Evolutionary conservation across 2,113 vertebrate genomes (phyloP).

Genomic region (Spermophilus dauricus): DNA sequence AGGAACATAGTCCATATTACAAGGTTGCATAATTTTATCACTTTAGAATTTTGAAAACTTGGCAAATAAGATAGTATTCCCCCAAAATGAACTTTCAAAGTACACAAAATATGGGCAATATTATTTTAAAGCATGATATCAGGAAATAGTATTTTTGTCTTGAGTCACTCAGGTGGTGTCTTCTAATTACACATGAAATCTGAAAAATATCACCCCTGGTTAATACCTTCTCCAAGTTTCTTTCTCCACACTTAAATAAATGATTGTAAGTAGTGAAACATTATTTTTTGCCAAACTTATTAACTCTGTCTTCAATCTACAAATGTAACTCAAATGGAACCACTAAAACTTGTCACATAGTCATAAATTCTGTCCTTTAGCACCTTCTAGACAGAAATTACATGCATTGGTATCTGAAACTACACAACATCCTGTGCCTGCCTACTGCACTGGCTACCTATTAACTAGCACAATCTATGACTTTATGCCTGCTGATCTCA

Average conservation of each 20-base stretch:
- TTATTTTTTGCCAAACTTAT: neutral
- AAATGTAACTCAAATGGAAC: neutral
- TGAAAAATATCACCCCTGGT: neutral
- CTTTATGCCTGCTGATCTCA: too few relatives aligned
- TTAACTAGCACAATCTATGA: neutral
- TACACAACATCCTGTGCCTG: neutral
- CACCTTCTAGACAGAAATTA: neutral
- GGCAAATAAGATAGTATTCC: neutral
- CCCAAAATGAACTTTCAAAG: neutral
- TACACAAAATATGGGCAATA: neutral
- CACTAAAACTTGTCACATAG: neutral
- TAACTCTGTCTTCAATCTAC: neutral
- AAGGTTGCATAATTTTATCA: neutral
- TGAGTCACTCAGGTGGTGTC: neutral
- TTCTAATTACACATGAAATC: neutral
- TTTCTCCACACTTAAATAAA: neutral
- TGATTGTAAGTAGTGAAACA: neutral
- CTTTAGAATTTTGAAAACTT: constrained; percentile 37
- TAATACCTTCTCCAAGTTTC: neutral
- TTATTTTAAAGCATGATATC: neutral
- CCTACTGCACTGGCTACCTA: neutral
- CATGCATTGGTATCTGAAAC: neutral
- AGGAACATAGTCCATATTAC: neutral
- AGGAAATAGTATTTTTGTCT: neutral
- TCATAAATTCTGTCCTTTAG: neutral